Percentiles rank a stretch among this genome's conserved stretches.
phyloP scores from a whole-genome alignment of 2,888 invertebrate species.

The Drosophila eohydei region DNA sequence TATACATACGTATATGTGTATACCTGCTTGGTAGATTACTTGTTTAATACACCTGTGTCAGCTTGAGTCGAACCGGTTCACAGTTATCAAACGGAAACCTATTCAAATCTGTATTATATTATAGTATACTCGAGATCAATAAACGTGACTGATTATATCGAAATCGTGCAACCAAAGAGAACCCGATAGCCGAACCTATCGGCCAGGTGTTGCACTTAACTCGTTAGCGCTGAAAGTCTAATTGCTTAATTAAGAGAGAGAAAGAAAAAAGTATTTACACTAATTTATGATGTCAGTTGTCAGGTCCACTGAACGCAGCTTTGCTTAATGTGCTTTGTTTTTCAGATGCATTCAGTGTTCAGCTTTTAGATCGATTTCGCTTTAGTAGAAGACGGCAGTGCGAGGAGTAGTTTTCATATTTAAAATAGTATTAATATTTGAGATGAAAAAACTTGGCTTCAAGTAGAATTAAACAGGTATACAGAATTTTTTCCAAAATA shows the following conservation, averaged over 20 bases:
- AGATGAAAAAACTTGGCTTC: too few species aligned
- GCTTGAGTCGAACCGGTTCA: conserved; percentile 52
- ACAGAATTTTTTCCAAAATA: too few species aligned
- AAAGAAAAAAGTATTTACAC: conserved; percentile 39
- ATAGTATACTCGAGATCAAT: not conserved
- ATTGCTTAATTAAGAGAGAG: conserved; percentile 25
- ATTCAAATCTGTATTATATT: conserved; percentile 16
- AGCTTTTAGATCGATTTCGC: not conserved
- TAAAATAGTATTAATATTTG: too few species aligned
- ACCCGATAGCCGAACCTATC: conserved; percentile 19
- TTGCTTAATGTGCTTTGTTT: not conserved
- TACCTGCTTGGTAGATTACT: not conserved
- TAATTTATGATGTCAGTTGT: conserved; percentile 57
- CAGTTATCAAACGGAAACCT: conserved; percentile 8
- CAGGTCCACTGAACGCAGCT: conserved; percentile 1
- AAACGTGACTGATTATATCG: conserved; percentile 10
- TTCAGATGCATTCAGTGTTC: not conserved
- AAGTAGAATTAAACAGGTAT: too few species aligned
- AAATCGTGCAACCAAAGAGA: not conserved
- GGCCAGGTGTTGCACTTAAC: conserved; percentile 59
- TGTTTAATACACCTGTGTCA: conserved; percentile 12
- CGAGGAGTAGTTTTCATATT: not conserved
- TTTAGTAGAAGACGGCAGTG: not conserved
- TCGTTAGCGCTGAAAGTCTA: conserved; percentile 26
- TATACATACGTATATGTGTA: conserved; percentile 13